These are phyloP conservation scores for Alviniconcha marisindica DNA, from an alignment of 1,140 invertebrate genomes.

Conservation along the genomic window DNA sequence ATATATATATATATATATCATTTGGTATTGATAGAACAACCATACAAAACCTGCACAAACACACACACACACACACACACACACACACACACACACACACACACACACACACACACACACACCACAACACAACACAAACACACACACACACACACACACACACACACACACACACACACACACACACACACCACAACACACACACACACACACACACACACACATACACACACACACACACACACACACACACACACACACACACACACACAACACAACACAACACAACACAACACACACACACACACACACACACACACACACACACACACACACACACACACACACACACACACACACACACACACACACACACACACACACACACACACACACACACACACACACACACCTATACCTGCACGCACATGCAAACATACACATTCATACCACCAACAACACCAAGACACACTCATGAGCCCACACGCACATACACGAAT, in stretches of 20 bases:
- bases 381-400: neutral
- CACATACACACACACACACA: neutral
- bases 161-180: too few relatives aligned
- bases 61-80: too few relatives aligned
- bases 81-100: too few relatives aligned
- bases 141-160: too few relatives aligned
- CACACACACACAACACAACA: neutral
- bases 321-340: constrained; percentile 17
- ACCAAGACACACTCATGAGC: neutral
- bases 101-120: too few relatives aligned
- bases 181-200: too few relatives aligned
- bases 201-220: too few relatives aligned
- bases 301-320: neutral
- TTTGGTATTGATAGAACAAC: too few relatives aligned
- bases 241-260: neutral
- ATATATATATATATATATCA: too few relatives aligned
- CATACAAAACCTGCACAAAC: too few relatives aligned
- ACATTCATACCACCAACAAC: neutral
- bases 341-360: constrained; percentile 17
- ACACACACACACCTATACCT: neutral
- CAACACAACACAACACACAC: neutral
- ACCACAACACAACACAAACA: too few relatives aligned
- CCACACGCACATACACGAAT: neutral
- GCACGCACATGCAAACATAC: constrained; percentile 6
- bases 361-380: neutral